A percentile compares a stretch with the other conserved stretches of the same genome.
Conservation (phyloP, 2,113 vertebrate species). For the Apteryx owenii region DNA sequence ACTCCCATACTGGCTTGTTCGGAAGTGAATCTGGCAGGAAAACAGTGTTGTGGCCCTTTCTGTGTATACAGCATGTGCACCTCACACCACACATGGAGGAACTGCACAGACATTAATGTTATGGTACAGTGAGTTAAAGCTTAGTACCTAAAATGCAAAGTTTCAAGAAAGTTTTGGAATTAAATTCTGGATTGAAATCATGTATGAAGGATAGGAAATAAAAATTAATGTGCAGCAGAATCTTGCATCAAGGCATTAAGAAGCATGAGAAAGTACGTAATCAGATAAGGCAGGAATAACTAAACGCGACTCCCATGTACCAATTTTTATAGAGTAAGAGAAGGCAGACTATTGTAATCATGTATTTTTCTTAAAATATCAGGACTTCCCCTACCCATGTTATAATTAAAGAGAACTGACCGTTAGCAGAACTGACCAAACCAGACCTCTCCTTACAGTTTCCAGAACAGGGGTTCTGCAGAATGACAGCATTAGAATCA, state of each 20-base stretch:
- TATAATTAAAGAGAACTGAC: background rate
- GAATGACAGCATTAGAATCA: background rate
- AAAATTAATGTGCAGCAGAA: background rate
- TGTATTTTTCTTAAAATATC: background rate
- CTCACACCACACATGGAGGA: rapidly evolving
- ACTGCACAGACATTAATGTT: background rate
- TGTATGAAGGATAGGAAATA: background rate
- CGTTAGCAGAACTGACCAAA: background rate
- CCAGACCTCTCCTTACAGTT: background rate
- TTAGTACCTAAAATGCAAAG: background rate
- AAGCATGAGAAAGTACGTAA: background rate
- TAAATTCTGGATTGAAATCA: rapidly evolving
- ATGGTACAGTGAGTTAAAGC: rapidly evolving
- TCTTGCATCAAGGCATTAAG: background rate
- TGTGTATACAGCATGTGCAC: background rate
- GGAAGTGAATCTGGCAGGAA: background rate
- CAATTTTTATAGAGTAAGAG: background rate
- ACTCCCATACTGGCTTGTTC: background rate
- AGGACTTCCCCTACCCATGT: background rate
- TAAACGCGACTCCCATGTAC: background rate
- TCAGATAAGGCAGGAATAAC: background rate
- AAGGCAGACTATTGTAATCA: background rate
- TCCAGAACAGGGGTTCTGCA: background rate
- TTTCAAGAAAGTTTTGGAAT: too few relatives aligned
- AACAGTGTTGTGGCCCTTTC: background rate